These are phyloP conservation scores for Athalia circularis DNA, from an alignment of 2,888 invertebrate genomes.

Conservation along the genomic window DNA sequence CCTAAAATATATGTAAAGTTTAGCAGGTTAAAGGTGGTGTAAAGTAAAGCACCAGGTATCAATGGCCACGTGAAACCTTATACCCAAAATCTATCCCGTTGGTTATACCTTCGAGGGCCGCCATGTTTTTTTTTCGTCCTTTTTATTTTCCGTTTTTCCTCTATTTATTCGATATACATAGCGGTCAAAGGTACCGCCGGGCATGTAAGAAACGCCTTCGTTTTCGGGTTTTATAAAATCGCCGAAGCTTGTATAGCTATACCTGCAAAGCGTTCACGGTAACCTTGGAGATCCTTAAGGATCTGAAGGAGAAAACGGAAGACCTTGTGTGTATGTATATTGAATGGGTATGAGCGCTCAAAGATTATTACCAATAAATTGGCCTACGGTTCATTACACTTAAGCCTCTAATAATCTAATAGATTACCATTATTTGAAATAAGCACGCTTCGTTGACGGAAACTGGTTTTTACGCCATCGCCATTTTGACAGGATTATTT, in stretches of 20 bases:
- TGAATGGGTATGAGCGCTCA: not conserved
- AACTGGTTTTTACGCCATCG: constrained; percentile 13
- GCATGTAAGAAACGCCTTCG: not conserved
- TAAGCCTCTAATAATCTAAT: constrained; percentile 73
- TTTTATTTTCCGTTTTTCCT: not conserved
- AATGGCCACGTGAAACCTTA: constrained; percentile 28
- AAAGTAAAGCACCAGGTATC: constrained; percentile 20
- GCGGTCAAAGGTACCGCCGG: constrained; percentile 36
- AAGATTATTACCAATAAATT: constrained; percentile 73
- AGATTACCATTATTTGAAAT: constrained; percentile 73
- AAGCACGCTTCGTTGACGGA: constrained; percentile 69
- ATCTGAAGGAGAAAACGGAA: constrained; percentile 15
- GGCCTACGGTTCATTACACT: constrained; percentile 72
- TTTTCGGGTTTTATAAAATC: too few species aligned
- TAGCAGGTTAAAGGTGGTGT: not conserved
- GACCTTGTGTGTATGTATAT: constrained; percentile 21
- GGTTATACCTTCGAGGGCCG: not conserved
- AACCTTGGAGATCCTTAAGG: not conserved
- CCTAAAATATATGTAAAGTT: not conserved
- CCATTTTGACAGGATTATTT: constrained; percentile 19
- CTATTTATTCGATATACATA: not conserved
- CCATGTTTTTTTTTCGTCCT: constrained; percentile 1
- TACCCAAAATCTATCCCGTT: constrained; percentile 15
- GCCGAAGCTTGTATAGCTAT: too few species aligned
- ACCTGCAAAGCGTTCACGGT: too few species aligned